phyloP scores from a whole-genome alignment of 2,797 vertebrate genomes.

The Coregonus ussuriensis region DNA sequence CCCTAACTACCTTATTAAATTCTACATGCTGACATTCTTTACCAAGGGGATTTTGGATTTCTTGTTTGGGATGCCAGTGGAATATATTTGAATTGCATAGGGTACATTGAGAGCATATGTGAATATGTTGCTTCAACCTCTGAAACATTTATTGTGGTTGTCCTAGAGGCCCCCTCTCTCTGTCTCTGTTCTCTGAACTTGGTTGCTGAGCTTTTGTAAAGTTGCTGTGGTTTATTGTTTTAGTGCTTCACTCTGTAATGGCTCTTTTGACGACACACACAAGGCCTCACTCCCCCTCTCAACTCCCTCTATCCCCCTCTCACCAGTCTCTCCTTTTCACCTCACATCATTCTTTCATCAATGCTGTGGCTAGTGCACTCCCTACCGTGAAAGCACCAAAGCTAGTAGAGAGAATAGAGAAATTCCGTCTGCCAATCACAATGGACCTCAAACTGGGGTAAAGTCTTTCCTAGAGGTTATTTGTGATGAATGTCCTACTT shows the following conservation, averaged over 20 bases:
- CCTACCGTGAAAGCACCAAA: conserved; percentile 37
- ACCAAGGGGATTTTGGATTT: too few relatives aligned
- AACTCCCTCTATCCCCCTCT: conserved; percentile 17
- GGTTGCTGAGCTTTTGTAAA: conserved; percentile 28
- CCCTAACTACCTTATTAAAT: not conserved
- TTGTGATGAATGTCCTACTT: conserved; percentile 67
- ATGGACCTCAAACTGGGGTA: conserved; percentile 58
- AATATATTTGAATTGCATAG: not conserved
- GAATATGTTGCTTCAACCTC: conserved; percentile 23
- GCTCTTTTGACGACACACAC: conserved; percentile 25
- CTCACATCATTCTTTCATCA: conserved; percentile 39
- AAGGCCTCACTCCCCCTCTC: not conserved
- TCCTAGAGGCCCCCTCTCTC: conserved; percentile 28
- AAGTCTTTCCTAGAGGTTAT: conserved; percentile 58
- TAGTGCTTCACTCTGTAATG: conserved; percentile 31
- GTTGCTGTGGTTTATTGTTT: conserved; percentile 49
- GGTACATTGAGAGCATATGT: conserved; percentile 16
- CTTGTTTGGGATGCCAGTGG: too few relatives aligned
- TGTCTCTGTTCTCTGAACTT: conserved; percentile 40
- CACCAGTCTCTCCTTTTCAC: conserved; percentile 15
- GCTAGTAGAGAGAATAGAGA: conserved; percentile 37
- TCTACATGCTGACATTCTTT: not conserved
- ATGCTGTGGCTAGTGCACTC: too few relatives aligned
- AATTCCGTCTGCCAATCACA: conserved; percentile 59
- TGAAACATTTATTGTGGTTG: conserved; percentile 20